phyloP scores from a whole-genome alignment of 2,797 vertebrate species.

The Martes flavigula region DNA sequence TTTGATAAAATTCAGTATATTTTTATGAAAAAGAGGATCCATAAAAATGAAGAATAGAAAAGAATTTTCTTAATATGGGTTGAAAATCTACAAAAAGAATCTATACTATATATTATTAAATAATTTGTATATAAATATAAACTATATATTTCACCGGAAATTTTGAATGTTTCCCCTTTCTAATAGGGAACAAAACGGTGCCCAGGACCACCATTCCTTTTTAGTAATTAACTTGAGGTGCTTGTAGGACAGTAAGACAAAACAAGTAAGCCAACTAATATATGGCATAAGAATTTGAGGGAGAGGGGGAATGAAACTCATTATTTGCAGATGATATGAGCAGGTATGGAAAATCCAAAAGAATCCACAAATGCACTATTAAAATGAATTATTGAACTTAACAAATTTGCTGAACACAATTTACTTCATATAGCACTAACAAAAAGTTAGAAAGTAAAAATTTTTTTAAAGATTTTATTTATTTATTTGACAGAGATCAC shows the following conservation, averaged over 20 bases:
- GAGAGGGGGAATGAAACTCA: background rate
- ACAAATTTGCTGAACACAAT: background rate
- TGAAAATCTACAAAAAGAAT: background rate
- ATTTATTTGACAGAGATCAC: too few relatives aligned
- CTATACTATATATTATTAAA: background rate
- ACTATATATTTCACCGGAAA: background rate
- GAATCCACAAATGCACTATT: background rate
- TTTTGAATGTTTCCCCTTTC: background rate
- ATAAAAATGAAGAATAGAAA: slow-evolving; percentile 12
- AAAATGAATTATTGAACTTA: background rate
- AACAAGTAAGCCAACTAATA: background rate
- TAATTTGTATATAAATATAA: background rate
- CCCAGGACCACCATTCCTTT: background rate
- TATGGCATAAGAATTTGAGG: background rate
- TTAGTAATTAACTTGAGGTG: background rate
- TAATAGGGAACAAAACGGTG: background rate
- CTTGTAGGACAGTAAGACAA: background rate
- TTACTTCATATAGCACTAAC: background rate
- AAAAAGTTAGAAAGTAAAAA: background rate
- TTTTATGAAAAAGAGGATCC: background rate
- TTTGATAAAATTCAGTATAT: background rate
- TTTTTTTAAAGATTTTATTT: background rate
- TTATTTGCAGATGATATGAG: background rate
- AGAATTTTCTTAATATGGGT: background rate
- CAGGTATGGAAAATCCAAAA: background rate